Evolutionary conservation across 2,888 invertebrate species (phyloP).

Genomic region (Papilio elwesi): DNA sequence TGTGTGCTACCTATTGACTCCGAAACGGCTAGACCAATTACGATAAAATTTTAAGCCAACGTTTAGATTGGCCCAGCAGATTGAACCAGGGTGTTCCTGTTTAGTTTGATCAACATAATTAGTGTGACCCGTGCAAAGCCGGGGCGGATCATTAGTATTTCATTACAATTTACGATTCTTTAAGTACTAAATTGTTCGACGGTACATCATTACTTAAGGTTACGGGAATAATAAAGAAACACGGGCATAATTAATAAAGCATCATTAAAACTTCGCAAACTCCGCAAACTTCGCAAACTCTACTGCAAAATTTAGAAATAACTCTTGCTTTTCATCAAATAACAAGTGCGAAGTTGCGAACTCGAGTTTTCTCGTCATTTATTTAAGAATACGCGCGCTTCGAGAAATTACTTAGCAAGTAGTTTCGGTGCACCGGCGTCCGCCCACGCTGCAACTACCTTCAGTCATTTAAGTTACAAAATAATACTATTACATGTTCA

Average conservation of each 20-base stretch:
- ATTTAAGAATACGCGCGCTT: conserved; percentile 14
- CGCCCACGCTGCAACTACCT: background rate
- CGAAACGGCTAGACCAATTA: too few species aligned
- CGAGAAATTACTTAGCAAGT: conserved; percentile 13
- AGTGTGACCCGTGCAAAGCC: too few species aligned
- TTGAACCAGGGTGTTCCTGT: too few species aligned
- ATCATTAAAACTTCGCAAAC: conserved; percentile 20
- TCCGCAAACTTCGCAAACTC: conserved; percentile 12
- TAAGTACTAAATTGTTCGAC: background rate
- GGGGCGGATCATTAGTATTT: too few species aligned
- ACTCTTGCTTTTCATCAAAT: conserved; percentile 7
- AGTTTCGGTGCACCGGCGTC: background rate
- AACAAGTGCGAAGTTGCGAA: background rate
- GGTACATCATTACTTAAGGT: background rate
- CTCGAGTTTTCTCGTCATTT: conserved; percentile 21
- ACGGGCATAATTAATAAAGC: conserved; percentile 4
- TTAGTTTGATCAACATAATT: too few species aligned
- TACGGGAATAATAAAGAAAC: background rate
- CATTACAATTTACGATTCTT: too few species aligned
- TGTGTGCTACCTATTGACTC: too few species aligned
- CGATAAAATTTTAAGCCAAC: too few species aligned
- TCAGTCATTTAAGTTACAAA: background rate
- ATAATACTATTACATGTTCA: background rate
- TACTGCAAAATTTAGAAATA: conserved; percentile 2
- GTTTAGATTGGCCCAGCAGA: too few species aligned